A percentile compares a stretch with the other conserved stretches of the same genome.
Conservation (phyloP, 2,113 vertebrate genomes). For the Passerina amoena region DNA sequence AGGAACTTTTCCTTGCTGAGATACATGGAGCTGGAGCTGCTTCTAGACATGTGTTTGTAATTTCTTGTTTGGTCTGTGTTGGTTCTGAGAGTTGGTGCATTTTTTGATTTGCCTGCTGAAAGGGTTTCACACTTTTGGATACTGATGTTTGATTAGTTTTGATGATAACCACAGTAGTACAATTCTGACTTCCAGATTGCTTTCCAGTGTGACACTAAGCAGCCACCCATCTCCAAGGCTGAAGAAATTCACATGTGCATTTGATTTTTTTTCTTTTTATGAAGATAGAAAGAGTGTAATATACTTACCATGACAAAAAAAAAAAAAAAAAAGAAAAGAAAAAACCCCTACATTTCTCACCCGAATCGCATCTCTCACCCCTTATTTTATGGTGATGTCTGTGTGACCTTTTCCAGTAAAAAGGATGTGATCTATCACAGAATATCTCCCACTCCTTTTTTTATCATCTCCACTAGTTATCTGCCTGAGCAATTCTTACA, state of each 20-base stretch:
- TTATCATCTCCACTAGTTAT: not conserved
- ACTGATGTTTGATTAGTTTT: conserved; percentile 21
- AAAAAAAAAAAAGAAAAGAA: not conserved
- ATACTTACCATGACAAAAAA: not conserved
- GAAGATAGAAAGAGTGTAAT: not conserved
- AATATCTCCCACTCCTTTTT: not conserved
- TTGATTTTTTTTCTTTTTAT: conserved; percentile 13
- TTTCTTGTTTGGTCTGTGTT: conserved; percentile 33
- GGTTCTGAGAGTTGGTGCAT: not conserved
- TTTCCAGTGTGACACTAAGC: conserved; percentile 35
- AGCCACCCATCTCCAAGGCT: conserved; percentile 49
- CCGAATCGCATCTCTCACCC: not conserved
- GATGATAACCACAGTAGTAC: conserved; percentile 65
- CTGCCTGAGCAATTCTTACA: conserved; percentile 11
- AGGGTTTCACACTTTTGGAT: conserved; percentile 54
- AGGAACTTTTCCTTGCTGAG: not conserved
- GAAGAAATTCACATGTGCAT: conserved; percentile 45
- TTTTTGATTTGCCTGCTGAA: conserved; percentile 57
- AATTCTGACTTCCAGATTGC: conserved; percentile 46
- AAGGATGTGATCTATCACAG: not conserved
- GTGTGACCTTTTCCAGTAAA: not conserved
- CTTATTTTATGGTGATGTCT: not conserved
- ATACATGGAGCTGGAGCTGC: not conserved
- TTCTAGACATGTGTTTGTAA: conserved; percentile 57
- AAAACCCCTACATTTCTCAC: not conserved